These are phyloP conservation scores for Dendrolimus punctatus DNA, from an alignment of 1,140 invertebrate genomes.

Conservation along the genomic window DNA sequence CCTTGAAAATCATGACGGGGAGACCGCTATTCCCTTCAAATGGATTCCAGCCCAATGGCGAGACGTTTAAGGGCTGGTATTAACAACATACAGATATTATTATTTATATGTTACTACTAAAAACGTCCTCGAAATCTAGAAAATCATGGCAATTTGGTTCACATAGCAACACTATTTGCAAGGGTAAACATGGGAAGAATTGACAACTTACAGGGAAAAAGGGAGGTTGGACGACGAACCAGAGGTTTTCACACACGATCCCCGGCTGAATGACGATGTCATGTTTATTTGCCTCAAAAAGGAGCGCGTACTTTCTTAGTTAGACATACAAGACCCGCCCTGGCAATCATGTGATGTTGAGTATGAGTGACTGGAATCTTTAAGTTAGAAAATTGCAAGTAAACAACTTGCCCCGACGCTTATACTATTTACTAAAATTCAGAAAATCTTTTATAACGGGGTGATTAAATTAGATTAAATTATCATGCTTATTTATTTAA, in stretches of 20 bases:
- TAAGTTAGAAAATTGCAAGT: conserved; percentile 24
- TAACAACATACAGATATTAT: too few relatives aligned
- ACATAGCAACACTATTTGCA: conserved; percentile 17
- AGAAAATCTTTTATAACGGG: too few relatives aligned
- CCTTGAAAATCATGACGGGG: too few relatives aligned
- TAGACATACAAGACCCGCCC: conserved; percentile 15
- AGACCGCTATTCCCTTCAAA: too few relatives aligned
- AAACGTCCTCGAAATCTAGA: too few relatives aligned
- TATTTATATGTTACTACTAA: too few relatives aligned
- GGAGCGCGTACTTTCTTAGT: conserved; percentile 38
- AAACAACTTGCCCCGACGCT: conserved; percentile 14
- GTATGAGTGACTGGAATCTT: conserved; percentile 29
- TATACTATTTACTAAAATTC: too few relatives aligned
- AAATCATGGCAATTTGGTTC: too few relatives aligned
- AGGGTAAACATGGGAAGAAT: conserved; percentile 37
- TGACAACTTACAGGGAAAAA: conserved; percentile 55
- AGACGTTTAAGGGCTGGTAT: too few relatives aligned
- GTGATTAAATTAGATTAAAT: too few relatives aligned
- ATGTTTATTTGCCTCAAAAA: conserved; percentile 60
- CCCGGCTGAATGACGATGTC: conserved; percentile 54
- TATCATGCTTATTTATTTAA: too few relatives aligned
- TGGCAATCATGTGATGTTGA: conserved; percentile 27
- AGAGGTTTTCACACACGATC: conserved; percentile 30
- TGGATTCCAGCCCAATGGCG: too few relatives aligned
- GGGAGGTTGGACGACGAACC: conserved; percentile 41